Evolutionary conservation across 2,888 invertebrate genomes (phyloP), one percentile per base, ranked within the genome.

Genomic region (Brenthis hecate): DNA sequence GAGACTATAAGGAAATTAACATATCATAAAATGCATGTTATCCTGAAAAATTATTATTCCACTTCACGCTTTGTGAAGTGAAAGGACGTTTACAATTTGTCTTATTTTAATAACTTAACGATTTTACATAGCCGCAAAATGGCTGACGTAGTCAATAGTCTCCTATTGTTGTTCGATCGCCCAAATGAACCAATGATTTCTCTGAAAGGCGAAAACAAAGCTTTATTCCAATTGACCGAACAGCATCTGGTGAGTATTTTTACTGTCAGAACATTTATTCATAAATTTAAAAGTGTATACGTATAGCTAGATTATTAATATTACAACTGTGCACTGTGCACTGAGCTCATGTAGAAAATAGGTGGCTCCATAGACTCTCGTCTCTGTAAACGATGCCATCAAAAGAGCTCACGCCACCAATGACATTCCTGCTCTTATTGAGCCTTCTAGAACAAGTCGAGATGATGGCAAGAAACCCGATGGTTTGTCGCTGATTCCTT

Each of bases 161-260:
- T 94, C 13, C 72, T 79, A 71, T 81, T 92, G 68, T 82, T 95
- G 73, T 94, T 94, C 77, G 95, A 95, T 78, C 92, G 95, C 47
- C 95, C 95, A 0, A 87, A 89, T 53, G 95, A 95, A 79, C 93
- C 95, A 0, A 82, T 95, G 66, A 94, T 95, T 74, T 91, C 94
- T 19, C 94, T 94, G 0, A 95, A 95, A 77, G 95, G 95, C 13
- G 94, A 95, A 0, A 77, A 92, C 0, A 93, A 93, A 70, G 87
- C 93, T 16, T 85, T 94, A 13, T 96, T 96, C 72, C 93, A 95
- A 73, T 92, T 96, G 6, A 94, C 94, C 0, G 84, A 93, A 65
- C 87, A 93, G 71, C 94, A 94, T 76, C 81, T 95, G 93, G 96
- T 96, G 87, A 94, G 94, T 91, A 58, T 61, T 55, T 56, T 16